Evolutionary conservation across 2,797 vertebrate genomes (phyloP).

Genomic region (Neosilurus hyrtlii): DNA sequence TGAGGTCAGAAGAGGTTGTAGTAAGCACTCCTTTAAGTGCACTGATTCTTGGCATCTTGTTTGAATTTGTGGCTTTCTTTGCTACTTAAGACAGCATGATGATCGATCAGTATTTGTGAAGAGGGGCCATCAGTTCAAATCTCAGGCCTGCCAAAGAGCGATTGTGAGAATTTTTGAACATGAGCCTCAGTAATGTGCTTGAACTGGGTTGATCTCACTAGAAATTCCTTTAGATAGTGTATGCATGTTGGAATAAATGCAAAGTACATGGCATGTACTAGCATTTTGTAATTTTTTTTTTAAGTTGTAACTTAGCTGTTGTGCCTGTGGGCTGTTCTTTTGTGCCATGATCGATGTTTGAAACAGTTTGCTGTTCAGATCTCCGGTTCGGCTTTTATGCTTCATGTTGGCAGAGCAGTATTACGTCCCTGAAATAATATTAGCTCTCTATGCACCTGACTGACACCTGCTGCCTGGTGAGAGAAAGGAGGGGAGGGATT

Average conservation of each 20-base stretch:
- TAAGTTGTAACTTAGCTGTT: constrained; percentile 36
- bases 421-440: constrained; percentile 24
- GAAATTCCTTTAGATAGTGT: not conserved
- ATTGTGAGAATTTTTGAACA: not conserved
- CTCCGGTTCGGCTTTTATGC: constrained; percentile 30
- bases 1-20: not conserved
- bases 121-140: not conserved
- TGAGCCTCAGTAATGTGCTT: not conserved
- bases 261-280: not conserved
- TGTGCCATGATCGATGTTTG: constrained; percentile 40
- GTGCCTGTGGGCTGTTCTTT: constrained; percentile 46
- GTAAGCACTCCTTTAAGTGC: not conserved
- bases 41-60: not conserved
- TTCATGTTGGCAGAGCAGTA: not conserved
- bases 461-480: constrained; percentile 51
- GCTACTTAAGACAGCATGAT: not conserved
- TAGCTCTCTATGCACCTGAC: constrained; percentile 33
- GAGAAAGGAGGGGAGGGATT: not conserved
- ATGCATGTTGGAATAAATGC: not conserved
- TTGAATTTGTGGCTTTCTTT: constrained; percentile 1
- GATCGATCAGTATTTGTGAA: not conserved
- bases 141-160: not conserved
- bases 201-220: not conserved
- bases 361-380: constrained; percentile 35
- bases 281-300: constrained; percentile 22